These are phyloP conservation scores for Scaeva pyrastri DNA, from an alignment of 2,888 invertebrate genomes.

Conservation along the genomic window DNA sequence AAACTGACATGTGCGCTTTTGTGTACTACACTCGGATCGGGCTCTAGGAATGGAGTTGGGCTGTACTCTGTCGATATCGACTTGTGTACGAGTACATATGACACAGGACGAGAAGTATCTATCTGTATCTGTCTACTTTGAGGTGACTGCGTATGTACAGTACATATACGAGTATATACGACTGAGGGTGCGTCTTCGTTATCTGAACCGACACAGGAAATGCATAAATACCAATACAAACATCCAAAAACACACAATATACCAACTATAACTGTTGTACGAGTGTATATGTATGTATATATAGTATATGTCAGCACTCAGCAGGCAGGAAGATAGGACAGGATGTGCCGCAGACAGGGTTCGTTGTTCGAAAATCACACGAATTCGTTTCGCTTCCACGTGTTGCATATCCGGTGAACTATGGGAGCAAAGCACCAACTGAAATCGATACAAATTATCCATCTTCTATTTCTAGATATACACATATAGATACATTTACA, in stretches of 20 bases:
- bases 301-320: too few species aligned
- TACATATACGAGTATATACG: neutral
- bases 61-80: neutral
- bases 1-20: constrained; percentile 38
- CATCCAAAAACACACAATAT: too few species aligned
- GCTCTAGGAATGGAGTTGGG: neutral
- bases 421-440: neutral
- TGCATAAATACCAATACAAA: constrained; percentile 29
- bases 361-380: constrained; percentile 20
- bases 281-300: neutral
- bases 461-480: neutral
- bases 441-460: constrained; percentile 44
- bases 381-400: constrained; percentile 36
- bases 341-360: neutral
- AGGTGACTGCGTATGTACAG: constrained; percentile 9
- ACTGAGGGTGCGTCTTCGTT: constrained; percentile 32
- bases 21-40: constrained; percentile 33
- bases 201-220: constrained; percentile 26
- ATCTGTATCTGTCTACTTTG: constrained; percentile 25
- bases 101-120: neutral
- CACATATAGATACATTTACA: too few species aligned
- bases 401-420: constrained; percentile 54
- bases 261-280: too few species aligned
- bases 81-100: neutral
- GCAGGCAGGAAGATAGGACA: neutral